Conservation (phyloP, 2,113 vertebrate species). For the Bubo scandiacus region DNA sequence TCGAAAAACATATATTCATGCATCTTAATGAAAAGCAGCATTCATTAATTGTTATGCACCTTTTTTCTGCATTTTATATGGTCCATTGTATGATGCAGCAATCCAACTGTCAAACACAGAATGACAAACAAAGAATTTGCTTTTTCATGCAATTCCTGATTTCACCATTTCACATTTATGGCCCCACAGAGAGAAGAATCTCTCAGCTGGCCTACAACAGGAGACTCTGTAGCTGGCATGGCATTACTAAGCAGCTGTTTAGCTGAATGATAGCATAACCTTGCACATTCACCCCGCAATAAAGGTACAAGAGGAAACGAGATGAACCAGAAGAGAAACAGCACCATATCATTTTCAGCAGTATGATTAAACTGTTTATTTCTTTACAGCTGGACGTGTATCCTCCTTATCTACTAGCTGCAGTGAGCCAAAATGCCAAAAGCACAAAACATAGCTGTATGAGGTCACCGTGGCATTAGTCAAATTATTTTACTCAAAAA, state of each 20-base stretch:
- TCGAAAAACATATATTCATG: background rate
- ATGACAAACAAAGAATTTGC: background rate
- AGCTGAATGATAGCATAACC: background rate
- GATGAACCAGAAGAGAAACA: constrained; percentile 22
- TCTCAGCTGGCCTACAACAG: background rate
- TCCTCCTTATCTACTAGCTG: constrained; percentile 3
- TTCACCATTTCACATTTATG: background rate
- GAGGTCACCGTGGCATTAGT: background rate
- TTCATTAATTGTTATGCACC: background rate
- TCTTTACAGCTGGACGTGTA: background rate
- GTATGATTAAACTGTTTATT: constrained; percentile 2
- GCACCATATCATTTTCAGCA: background rate
- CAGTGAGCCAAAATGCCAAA: constrained; percentile 13
- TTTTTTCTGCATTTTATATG: background rate
- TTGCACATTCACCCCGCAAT: background rate
- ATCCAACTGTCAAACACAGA: background rate
- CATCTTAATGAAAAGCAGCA: background rate
- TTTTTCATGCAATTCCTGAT: background rate
- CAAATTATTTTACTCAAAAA: background rate
- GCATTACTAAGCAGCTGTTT: background rate
- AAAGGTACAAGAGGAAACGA: background rate
- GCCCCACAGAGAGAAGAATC: background rate
- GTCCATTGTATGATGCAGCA: background rate
- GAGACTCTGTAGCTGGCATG: background rate
- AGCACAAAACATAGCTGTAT: background rate